Evolutionary conservation across 2,113 vertebrate species (phyloP), one percentile per base, ranked within the genome.

Genomic region (Dendrocopos noguchii): DNA sequence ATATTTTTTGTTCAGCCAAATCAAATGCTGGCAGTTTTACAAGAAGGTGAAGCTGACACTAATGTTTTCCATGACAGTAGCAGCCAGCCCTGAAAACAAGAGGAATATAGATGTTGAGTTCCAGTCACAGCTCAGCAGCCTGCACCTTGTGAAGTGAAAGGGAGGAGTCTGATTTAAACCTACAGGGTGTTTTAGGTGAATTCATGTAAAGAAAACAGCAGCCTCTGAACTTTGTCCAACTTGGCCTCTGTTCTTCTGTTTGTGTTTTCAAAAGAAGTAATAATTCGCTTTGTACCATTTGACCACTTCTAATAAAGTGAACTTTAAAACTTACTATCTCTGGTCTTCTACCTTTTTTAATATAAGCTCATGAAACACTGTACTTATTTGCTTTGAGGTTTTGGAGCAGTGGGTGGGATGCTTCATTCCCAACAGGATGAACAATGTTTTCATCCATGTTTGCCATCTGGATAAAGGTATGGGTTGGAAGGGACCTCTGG

Each of bases 1-100:
- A 84, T 68, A 84, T 83, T 94, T 94, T 91, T 90, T 86, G 84
- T 91, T 94, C 87, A 78, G 91, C 79, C 79, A 93, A 91, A 84
- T n/a, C 61, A 90, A 94, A 94, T 63, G 50, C 73, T 83, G 87
- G 21, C 50, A 93, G 81, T 94, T 96, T 91, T 94, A 57, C 53
- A 75, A 63, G 85, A 92, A 92, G 96, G 84, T 95, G 76, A 91
- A 90, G 85, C 61, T 84, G 73, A 94, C 28, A 44, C 50, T 61
- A 70, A 88, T 79, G 65, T 90, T 94, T 96, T 86, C 83, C 65
- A 57, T 86, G 10, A 46, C 6, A 81, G 65, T 90, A 64, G 79
- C 29, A 52, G 87, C 57, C 59, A 75, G 4, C 20, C 36, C 72
- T 66, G 70, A 67, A 92, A 89, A 63, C 9, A 4, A 25, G 61